phyloP scores from a whole-genome alignment of 2,797 vertebrate species.

The Sebastes taczanowskii region DNA sequence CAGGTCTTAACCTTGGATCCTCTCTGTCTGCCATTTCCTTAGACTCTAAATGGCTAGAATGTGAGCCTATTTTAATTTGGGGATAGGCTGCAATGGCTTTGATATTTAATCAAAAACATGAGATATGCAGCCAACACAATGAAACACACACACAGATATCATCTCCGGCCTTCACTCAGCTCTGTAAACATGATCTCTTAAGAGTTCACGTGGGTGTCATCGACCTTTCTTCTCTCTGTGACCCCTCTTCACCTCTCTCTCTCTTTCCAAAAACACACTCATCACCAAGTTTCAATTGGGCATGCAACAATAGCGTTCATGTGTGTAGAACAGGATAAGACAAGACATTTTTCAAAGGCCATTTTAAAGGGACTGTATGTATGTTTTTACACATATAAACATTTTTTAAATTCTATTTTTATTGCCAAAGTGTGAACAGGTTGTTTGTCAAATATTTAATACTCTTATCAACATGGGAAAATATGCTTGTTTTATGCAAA shows the following conservation, averaged over 20 bases:
- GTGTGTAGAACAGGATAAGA: not conserved
- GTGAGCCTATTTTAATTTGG: not conserved
- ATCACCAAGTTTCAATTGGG: not conserved
- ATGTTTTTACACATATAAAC: no score
- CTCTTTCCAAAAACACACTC: not conserved
- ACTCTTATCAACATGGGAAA: no score
- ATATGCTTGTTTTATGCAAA: no score
- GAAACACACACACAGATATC: not conserved
- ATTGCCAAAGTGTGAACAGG: no score
- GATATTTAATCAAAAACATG: not conserved
- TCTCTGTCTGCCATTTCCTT: not conserved
- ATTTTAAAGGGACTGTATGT: not conserved
- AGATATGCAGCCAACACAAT: not conserved
- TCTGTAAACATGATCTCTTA: slow-evolving; percentile 17
- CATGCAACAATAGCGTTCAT: not conserved
- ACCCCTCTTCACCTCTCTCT: not conserved
- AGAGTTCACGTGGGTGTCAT: not conserved
- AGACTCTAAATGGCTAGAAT: not conserved
- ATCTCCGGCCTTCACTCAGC: slow-evolving; percentile 3
- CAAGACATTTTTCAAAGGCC: not conserved
- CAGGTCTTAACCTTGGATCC: not conserved
- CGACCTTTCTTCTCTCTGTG: not conserved
- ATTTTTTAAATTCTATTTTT: no score
- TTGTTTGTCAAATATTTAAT: no score
- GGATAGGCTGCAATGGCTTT: not conserved